Evolutionary conservation across 1,140 invertebrate genomes (phyloP), one percentile per base, ranked within the genome.

Genomic region (Zaprionus capensis): DNA sequence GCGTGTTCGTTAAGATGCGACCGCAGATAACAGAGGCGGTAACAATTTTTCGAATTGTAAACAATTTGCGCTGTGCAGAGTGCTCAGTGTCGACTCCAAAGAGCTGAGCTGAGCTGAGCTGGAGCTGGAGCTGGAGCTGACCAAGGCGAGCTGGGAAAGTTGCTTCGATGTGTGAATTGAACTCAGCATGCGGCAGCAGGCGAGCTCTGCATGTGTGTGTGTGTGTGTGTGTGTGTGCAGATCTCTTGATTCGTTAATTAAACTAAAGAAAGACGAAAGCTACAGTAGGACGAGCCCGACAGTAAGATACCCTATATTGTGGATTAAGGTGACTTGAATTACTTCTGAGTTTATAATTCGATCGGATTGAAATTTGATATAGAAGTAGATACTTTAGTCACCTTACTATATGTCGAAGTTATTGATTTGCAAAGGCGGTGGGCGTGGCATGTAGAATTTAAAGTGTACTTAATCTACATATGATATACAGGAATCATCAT

Each of bases 21-120:
- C 69, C 67, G 49, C 63, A 78, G 82, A 86, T 86, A 86, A 86
- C 72, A 75, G 80, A 76, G 79, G 62, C 76, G 80, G 76, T 72
- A 86, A 86, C 74, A 71, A 82, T 80, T 85, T 56, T 84, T 86
- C 79, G 83, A 87, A 87, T 82, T 87, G 83, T 87, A 82, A 82
- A 87, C 83, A 87, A 87, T 87, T 87, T 86, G 80, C 81, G 83
- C 81, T 79, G 41, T 46, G 78, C 63, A 58, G 38, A 51, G 46
- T 51, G 46, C 20, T 11, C 9, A n/a, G 46, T 49, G 46, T 51
- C 20, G 46, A 44, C 38, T 71, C 12, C 28, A 11, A 9, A 17
- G 41, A 46, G 28, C 28, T 31, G 41, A 44, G 15, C 41, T 24
- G 5, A 57, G 20, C 49, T 24, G 28, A n/a, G n/a, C 44, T 65